These are phyloP conservation scores for Phengaris alcon DNA, from an alignment of 2,888 invertebrate genomes.

Conservation along the genomic window DNA sequence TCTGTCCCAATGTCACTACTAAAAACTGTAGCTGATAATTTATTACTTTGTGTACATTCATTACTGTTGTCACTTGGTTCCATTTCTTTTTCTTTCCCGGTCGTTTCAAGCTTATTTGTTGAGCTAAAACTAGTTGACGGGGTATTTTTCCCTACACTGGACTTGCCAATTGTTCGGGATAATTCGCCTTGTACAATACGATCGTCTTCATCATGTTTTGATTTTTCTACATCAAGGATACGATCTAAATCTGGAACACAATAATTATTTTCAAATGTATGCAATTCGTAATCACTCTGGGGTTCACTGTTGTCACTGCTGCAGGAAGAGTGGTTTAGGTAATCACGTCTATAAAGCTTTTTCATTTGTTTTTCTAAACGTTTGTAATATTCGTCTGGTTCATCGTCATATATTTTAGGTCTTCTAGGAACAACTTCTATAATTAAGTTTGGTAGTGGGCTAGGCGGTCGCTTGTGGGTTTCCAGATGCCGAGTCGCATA, in stretches of 20 bases:
- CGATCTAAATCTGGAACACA: not conserved
- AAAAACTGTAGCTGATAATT: not conserved
- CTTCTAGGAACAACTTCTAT: conserved; percentile 32
- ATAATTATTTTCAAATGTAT: not conserved
- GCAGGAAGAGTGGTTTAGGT: not conserved
- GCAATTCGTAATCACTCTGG: not conserved
- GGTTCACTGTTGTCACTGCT: not conserved
- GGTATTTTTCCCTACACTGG: not conserved
- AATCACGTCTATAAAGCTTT: conserved; percentile 31
- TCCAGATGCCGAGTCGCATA: not conserved
- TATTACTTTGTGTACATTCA: not conserved
- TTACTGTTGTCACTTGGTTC: not conserved
- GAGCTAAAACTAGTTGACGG: not conserved
- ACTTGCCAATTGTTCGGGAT: not conserved
- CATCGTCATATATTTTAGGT: conserved; percentile 26
- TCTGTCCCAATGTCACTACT: not conserved
- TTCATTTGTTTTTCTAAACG: conserved; percentile 33
- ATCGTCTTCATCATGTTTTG: not conserved
- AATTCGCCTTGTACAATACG: not conserved
- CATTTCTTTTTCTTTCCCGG: not conserved
- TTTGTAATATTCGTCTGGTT: conserved; percentile 33
- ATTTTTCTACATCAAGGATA: not conserved
- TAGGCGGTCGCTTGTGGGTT: conserved; percentile 25
- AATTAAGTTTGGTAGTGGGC: conserved; percentile 34
- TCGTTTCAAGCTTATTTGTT: not conserved